Evolutionary conservation across 1,140 invertebrate species (phyloP), one percentile per base, ranked within the genome.

Genomic region (Notospermus geniculatus): DNA sequence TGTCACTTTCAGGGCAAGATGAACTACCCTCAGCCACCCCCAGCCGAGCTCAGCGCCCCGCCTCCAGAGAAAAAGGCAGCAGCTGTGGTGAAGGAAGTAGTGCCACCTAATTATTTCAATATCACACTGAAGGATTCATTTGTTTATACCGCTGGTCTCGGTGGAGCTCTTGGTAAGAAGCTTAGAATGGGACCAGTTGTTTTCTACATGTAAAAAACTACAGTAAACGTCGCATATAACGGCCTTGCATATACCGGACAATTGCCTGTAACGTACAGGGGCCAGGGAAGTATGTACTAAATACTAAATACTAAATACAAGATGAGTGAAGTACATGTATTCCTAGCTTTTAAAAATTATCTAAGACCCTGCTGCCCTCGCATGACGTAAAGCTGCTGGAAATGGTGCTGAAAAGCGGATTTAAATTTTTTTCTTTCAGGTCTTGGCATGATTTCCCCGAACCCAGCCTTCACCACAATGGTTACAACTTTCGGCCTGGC

Each of bases 391-490:
- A n/a, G n/a, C n/a, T n/a, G n/a, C n/a, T n/a, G n/a, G n/a, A n/a
- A n/a, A n/a, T n/a, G n/a, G n/a, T n/a, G n/a, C n/a, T n/a, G n/a
- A n/a, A n/a, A n/a, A n/a, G n/a, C n/a, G n/a, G n/a, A n/a, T 53
- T 2, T 50, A 60, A 19, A 52, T n/a, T 54, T 36, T 57, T 29
- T 45, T 59, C 60, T 46, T 63, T 50, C 46, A 75, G 87, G 85
- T 30, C 80, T 94, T 1, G 92, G 91, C 46, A 83, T 87, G 30
- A 84, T 84, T 0, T 89, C 91, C 36, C 92, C 92, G 2, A 92
- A 91, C 79, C 82, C 88, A 11, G 86, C 88, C 23, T 93, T 95
- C 72, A 90, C 91, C 0, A 88, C 89, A 11, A 95, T 93, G 91
- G 86, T 90, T 23, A 91, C 91, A 1, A 92, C 90, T 11, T 88